phyloP scores from a whole-genome alignment of 2,797 vertebrate species.

The Strix occidentalis region DNA sequence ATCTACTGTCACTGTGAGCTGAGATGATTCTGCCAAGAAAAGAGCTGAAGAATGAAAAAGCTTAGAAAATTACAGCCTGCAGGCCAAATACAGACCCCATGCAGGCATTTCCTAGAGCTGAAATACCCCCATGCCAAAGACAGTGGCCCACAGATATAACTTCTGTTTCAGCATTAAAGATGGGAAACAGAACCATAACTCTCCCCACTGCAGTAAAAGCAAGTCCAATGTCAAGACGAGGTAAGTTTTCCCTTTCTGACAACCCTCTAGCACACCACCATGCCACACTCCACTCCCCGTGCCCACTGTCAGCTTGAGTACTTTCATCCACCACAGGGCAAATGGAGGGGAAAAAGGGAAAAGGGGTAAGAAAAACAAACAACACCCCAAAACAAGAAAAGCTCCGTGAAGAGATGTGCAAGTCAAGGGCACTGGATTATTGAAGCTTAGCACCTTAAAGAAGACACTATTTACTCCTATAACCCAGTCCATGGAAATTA shows the following conservation, averaged over 20 bases:
- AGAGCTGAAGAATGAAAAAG: not conserved
- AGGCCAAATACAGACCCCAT: not conserved
- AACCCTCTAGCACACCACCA: not conserved
- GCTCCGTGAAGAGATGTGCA: not conserved
- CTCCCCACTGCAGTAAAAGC: not conserved
- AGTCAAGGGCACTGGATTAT: not conserved
- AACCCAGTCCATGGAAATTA: not conserved
- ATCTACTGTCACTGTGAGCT: not conserved
- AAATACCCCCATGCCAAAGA: not conserved
- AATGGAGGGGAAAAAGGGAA: not conserved
- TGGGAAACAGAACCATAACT: not conserved
- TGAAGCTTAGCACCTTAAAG: not conserved
- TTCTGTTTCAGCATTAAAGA: not conserved
- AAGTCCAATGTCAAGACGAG: not conserved
- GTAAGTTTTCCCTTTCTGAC: not conserved
- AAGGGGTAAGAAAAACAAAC: not conserved
- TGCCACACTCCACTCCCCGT: not conserved
- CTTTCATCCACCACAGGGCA: not conserved
- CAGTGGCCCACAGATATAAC: not conserved
- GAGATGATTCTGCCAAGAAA: not conserved
- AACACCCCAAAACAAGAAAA: not conserved
- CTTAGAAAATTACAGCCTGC: not conserved
- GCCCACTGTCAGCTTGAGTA: not conserved
- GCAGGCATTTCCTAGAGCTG: not conserved
- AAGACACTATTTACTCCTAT: not conserved